These are phyloP conservation scores for Protula sp. DNA, from an alignment of 2,888 invertebrate species.

Conservation along the genomic window DNA sequence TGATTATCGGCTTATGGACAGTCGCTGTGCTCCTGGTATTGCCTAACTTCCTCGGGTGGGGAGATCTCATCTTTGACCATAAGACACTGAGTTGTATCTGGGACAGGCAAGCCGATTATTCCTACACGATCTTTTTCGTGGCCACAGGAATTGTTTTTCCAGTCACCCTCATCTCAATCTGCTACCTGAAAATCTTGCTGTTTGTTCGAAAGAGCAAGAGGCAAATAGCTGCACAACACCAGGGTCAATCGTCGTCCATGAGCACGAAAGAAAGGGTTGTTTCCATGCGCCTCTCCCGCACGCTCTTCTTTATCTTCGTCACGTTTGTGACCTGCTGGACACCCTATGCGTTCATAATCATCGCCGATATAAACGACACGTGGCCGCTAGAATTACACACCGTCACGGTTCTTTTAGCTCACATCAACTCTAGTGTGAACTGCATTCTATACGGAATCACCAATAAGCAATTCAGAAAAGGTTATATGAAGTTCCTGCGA, in stretches of 20 bases:
- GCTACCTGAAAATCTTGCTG: too few relatives aligned
- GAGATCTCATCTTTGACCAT: slow-evolving; percentile 17
- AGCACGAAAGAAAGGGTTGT: too few relatives aligned
- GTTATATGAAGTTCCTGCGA: neutral
- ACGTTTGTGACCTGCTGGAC: slow-evolving; percentile 1
- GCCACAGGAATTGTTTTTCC: too few relatives aligned
- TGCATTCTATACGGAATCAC: neutral
- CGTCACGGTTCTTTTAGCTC: neutral
- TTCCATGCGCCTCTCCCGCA: neutral
- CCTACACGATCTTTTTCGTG: slow-evolving; percentile 18
- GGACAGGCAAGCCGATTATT: slow-evolving; percentile 16
- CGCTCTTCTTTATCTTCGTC: slow-evolving; percentile 1
- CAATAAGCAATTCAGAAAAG: neutral
- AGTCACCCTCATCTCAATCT: too few relatives aligned
- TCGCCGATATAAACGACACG: neutral
- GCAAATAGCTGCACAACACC: too few relatives aligned
- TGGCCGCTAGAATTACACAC: neutral
- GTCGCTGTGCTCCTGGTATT: slow-evolving; percentile 9
- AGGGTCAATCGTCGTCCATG: too few relatives aligned
- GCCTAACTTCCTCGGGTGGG: slow-evolving; percentile 20
- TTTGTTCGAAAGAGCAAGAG: too few relatives aligned
- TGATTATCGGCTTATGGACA: slow-evolving; percentile 12
- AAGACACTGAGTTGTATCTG: slow-evolving; percentile 21
- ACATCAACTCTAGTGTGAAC: neutral
- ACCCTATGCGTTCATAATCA: neutral